phyloP scores from a whole-genome alignment of 2,113 vertebrate genomes.

The Cervus canadensis region DNA sequence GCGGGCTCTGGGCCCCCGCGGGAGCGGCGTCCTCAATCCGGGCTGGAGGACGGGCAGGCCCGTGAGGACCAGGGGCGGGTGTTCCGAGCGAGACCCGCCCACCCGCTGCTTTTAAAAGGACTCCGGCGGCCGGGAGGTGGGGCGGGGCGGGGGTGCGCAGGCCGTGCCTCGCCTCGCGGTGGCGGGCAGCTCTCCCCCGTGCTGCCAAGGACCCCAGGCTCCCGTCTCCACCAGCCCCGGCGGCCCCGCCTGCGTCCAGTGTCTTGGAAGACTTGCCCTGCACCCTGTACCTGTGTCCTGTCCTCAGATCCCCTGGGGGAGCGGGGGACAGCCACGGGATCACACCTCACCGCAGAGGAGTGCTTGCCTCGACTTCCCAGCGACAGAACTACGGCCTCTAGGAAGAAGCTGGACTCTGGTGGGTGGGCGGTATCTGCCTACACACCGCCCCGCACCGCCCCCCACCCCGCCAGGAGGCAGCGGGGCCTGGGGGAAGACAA shows the following conservation, averaged over 20 bases:
- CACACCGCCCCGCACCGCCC: accelerated
- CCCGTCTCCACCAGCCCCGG: neutral
- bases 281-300: too few species aligned
- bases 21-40: neutral
- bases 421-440: neutral
- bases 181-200: neutral
- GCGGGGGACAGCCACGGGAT: neutral
- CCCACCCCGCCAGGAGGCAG: accelerated
- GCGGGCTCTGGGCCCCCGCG: neutral
- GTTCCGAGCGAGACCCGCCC: neutral
- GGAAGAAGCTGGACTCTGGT: neutral
- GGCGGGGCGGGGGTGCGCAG: neutral
- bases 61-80: neutral
- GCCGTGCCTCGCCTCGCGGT: accelerated
- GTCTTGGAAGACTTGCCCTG: neutral
- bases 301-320: too few species aligned
- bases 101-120: neutral
- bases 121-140: accelerated
- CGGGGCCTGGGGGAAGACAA: too few species aligned
- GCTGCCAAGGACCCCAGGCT: accelerated
- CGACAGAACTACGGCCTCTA: neutral
- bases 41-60: neutral
- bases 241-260: neutral
- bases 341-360: neutral
- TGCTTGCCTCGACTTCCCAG: neutral